phyloP scores from a whole-genome alignment of 2,888 invertebrate genomes.

The Acanthosepion pharaonis region DNA sequence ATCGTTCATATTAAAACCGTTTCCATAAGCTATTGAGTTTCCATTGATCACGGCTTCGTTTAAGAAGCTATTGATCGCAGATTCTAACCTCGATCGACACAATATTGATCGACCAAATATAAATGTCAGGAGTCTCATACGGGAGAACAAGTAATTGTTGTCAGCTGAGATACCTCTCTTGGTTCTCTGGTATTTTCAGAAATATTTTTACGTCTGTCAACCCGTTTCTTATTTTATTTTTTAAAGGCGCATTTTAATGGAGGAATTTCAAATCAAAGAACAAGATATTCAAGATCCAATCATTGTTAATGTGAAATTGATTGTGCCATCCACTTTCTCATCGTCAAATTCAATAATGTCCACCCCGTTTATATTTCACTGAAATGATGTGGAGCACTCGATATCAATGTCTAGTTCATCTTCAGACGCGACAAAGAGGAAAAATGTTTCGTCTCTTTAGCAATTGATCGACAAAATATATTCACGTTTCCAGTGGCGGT shows the following conservation, averaged over 20 bases:
- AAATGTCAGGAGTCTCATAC: not conserved
- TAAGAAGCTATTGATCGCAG: not conserved
- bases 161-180: not conserved
- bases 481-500: not conserved
- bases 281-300: not conserved
- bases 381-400: not conserved
- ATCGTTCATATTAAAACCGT: not conserved
- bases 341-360: not conserved
- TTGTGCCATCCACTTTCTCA: not conserved
- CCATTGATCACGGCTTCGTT: not conserved
- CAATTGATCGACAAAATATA: not conserved
- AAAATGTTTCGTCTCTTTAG: not conserved
- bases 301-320: constrained; percentile 33
- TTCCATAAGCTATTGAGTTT: not conserved
- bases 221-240: not conserved
- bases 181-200: not conserved
- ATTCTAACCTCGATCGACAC: not conserved
- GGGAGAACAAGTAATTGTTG: constrained; percentile 1
- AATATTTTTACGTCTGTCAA: not conserved
- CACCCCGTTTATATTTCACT: not conserved
- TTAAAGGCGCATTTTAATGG: not conserved
- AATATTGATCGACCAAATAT: not conserved
- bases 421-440: not conserved
- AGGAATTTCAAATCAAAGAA: not conserved
- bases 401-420: not conserved